Conservation (phyloP, 2,113 vertebrate species). For the Macrotis lagotis region DNA sequence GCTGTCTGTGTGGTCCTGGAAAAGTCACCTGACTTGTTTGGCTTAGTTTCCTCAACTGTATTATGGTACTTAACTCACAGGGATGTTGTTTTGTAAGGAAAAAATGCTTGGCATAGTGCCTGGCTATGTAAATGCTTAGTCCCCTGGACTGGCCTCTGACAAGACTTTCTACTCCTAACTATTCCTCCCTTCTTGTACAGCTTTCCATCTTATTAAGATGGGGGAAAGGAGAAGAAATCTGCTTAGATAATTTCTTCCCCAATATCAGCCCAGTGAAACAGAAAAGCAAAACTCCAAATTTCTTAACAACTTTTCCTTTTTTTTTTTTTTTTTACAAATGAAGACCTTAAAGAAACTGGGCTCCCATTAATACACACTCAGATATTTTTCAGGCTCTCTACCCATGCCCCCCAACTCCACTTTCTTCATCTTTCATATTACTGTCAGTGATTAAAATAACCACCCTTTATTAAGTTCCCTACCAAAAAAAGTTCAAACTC, state of each 20-base stretch:
- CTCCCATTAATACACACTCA: neutral
- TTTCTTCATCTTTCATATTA: neutral
- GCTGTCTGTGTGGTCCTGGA: neutral
- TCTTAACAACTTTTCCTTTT: neutral
- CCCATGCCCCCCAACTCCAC: neutral
- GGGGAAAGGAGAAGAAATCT: neutral
- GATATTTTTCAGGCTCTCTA: neutral
- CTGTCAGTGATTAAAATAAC: neutral
- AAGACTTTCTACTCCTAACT: neutral
- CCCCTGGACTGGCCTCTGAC: neutral
- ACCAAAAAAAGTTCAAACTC: neutral
- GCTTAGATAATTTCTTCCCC: neutral
- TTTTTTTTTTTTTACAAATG: neutral
- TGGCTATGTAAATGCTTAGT: neutral
- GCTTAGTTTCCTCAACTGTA: neutral
- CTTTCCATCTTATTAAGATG: neutral
- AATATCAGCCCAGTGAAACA: neutral
- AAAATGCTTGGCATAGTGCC: neutral
- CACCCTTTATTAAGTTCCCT: neutral
- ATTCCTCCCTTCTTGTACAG: neutral
- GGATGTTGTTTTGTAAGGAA: neutral
- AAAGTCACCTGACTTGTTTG: neutral
- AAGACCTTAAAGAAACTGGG: neutral
- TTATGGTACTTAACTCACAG: neutral
- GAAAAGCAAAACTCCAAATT: neutral